Base-by-base conservation (phyloP, 1,140 invertebrate genomes). In the Leptestheria dahalacensis region DNA sequence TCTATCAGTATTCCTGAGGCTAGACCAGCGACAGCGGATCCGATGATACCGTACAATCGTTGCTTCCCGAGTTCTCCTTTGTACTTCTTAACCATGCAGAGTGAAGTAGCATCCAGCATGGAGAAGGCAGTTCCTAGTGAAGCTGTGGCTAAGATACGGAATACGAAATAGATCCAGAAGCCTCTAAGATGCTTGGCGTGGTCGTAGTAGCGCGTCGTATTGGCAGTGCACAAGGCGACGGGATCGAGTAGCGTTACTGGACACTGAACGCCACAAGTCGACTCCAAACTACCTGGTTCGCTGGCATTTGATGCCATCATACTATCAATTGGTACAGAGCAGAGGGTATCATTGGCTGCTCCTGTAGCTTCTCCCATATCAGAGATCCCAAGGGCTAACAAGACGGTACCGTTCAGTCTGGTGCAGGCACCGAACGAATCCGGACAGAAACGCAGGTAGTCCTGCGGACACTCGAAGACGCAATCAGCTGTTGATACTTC, bases 61-160 rank as follows among this genome's bases (percentile, higher is more conserved):
- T 89, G 85, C 65, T 83, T 76, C 9, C 86, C 86, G 69, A 86
- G 88, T 68, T 87, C 82, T 1, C 84, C 84, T 0, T 83, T 82
- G 68, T 83, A 83, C 66, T 84, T 81, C 68, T 86, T 82, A 63
- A 87, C 84, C 78, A 88, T 81, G 0, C 81, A 84, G 11, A 90
- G 68, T 2, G 85, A 83, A 53, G 87, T 87, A 1, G 86, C 85
- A 72, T 90, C 86, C 77, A 88, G 81, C 57, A 89, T 82, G 10
- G 83, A 85, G 1, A 88, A 83, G 9, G 82, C 82, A 24, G 82
- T 83, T 1, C 80, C 82, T 59, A 84, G 70, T 78, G 85, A 85
- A 1, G 84, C 81, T 9, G 80, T 85, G 1, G 81, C 85, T 60
- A 86, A 70, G 63, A 88, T 85, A 65, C 86, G 65, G 15, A 88